These are phyloP conservation scores for Zaprionus taronus DNA, from an alignment of 1,140 invertebrate species.

Conservation along the genomic window DNA sequence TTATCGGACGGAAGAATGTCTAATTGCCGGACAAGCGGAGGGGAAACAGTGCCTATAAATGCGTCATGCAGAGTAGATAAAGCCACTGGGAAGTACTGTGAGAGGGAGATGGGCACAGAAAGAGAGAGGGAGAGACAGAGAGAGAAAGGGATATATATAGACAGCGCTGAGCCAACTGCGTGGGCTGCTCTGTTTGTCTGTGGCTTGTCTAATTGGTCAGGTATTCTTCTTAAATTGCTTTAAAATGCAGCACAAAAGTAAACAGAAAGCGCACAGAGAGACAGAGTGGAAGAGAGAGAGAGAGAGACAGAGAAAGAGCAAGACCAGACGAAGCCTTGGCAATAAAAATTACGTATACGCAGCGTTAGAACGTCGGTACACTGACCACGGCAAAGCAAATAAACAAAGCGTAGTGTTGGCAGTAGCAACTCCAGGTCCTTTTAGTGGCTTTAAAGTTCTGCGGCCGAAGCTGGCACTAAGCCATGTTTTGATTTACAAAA, in stretches of 20 bases:
- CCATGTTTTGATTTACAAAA: constrained; percentile 65
- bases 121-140: not conserved
- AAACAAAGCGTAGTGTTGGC: constrained; percentile 59
- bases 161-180: constrained; percentile 4
- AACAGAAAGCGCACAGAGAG: constrained; percentile 44
- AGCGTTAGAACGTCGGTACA: constrained; percentile 40
- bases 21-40: constrained; percentile 54
- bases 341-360: constrained; percentile 70
- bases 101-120: not conserved
- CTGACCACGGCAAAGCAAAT: constrained; percentile 60
- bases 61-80: constrained; percentile 55
- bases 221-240: constrained; percentile 59
- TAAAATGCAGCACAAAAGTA: constrained; percentile 55
- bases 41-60: constrained; percentile 49
- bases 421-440: constrained; percentile 6
- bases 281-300: not conserved
- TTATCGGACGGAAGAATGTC: constrained; percentile 73
- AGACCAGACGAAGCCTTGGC: constrained; percentile 47
- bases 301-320: constrained; percentile 28
- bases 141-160: not conserved
- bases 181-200: constrained; percentile 24
- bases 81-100: not conserved
- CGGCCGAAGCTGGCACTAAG: constrained; percentile 44
- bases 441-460: constrained; percentile 40
- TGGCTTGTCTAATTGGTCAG: constrained; percentile 54